Base-by-base conservation (phyloP, 2,797 vertebrate species). In the Propithecus deckenii region DNA sequence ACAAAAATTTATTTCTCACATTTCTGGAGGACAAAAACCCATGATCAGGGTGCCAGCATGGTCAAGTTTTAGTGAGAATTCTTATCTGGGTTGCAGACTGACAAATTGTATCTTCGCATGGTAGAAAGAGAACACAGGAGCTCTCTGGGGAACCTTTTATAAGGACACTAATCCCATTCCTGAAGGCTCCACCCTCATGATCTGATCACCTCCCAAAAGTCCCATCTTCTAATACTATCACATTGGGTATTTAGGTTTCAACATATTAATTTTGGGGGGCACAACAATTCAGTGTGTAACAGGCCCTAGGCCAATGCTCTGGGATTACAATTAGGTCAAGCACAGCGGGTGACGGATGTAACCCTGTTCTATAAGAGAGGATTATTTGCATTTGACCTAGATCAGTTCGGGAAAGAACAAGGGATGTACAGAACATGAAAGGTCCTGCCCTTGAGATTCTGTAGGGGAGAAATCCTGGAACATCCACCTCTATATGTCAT, bases 391-490 rank as follows among this genome's bases (percentile, higher is more conserved):
- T 74, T 75, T 59, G 25, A 88, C 14, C 17, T 85, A 10, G 11
- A 85, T 48, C 2, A 32, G 38, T 75, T 38, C 43, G 75, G 50
- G 74, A 80, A 91, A 85, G 8, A 88, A 69, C 25, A 93, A 59
- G 13, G 8, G 25, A 30, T 57, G 20, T 4, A 0, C 22, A 50
- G 17, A 80, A 80, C 4, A 43, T 18, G 32, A 86, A 87, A n/a
- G 12, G 3, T 11, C 1, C 25, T 74, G 46, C 1, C 3, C 41
- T 67, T 75, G 41, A 74, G 5, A 22, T 65, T 65, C 28, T 15
- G 0, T 25, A 74, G 43, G 17, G 28, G 9, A 50, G 30, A 87
- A 85, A 59, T 67, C 17, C 30, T 85, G 57, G 30, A 74, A 28
- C 13, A 8, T 22, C 0, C 4, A 8, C 14, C 3, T 80, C 15